phyloP scores from a whole-genome alignment of 2,797 vertebrate genomes.

The Melanogrammus aeglefinus region DNA sequence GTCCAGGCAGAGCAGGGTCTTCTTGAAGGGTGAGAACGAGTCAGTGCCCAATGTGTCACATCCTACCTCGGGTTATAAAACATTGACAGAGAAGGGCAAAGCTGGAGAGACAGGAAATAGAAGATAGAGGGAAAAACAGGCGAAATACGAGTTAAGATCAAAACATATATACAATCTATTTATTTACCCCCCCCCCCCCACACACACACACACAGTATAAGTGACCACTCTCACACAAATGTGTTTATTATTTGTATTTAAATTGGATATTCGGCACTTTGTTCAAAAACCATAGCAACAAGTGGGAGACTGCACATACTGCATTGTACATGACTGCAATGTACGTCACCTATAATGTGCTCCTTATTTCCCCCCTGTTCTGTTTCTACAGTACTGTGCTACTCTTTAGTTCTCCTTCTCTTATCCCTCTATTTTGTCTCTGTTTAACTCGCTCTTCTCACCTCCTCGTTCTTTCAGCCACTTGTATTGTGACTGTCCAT shows the following conservation, averaged over 20 bases:
- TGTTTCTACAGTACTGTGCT: not conserved
- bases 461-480: not conserved
- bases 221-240: not conserved
- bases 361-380: not conserved
- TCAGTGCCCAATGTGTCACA: not conserved
- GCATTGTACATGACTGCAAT: slow-evolving; percentile 5
- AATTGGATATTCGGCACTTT: slow-evolving; percentile 17
- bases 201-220: not conserved
- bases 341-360: not conserved
- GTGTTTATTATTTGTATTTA: not conserved
- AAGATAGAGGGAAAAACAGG: not conserved
- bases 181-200: too few species aligned
- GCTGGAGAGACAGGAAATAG: not conserved
- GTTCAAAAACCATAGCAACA: slow-evolving; percentile 39
- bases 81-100: not conserved
- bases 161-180: not conserved
- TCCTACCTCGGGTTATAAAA: not conserved
- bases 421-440: not conserved
- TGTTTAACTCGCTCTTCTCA: not conserved
- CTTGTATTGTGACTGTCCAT: not conserved
- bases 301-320: slow-evolving; percentile 12
- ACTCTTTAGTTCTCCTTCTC: not conserved
- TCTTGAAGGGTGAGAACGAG: not conserved
- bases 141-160: not conserved
- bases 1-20: not conserved